Evolutionary conservation across 2,797 vertebrate species (phyloP).

Genomic region (Cuniculus paca): DNA sequence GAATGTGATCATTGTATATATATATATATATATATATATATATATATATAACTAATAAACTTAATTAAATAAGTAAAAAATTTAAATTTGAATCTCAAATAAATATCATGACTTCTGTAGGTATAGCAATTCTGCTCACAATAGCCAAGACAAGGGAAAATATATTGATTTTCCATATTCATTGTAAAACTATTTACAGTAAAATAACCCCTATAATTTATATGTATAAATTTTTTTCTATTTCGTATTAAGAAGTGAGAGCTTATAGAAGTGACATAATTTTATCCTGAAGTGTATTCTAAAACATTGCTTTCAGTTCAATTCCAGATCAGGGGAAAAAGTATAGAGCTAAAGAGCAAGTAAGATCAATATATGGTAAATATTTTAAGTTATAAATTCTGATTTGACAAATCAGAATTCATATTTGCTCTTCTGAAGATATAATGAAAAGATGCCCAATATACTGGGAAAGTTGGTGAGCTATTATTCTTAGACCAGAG

Average conservation of each 20-base stretch:
- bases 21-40: too few species aligned
- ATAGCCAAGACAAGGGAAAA: not conserved
- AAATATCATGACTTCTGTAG: not conserved
- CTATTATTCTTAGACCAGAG: not conserved
- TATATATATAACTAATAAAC: too few species aligned
- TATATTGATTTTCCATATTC: slow-evolving; percentile 27
- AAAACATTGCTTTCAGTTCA: not conserved
- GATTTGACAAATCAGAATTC: slow-evolving; percentile 10
- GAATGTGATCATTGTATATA: not conserved
- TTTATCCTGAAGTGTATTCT: slow-evolving; percentile 36
- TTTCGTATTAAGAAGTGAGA: slow-evolving; percentile 43
- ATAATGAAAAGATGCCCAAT: not conserved
- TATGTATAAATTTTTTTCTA: slow-evolving; percentile 46
- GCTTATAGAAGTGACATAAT: slow-evolving; percentile 20
- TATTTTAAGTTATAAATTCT: slow-evolving; percentile 7
- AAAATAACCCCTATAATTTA: slow-evolving; percentile 21
- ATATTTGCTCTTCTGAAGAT: slow-evolving; percentile 11
- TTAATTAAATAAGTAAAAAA: not conserved
- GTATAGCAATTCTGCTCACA: not conserved
- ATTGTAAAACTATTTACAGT: slow-evolving; percentile 36
- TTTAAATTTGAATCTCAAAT: not conserved
- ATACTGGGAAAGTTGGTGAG: not conserved
- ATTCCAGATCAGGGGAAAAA: not conserved
- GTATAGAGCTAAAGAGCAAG: not conserved
- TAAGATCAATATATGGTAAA: not conserved